phyloP scores from a whole-genome alignment of 2,113 vertebrate genomes.

The Myotis lucifugus region DNA sequence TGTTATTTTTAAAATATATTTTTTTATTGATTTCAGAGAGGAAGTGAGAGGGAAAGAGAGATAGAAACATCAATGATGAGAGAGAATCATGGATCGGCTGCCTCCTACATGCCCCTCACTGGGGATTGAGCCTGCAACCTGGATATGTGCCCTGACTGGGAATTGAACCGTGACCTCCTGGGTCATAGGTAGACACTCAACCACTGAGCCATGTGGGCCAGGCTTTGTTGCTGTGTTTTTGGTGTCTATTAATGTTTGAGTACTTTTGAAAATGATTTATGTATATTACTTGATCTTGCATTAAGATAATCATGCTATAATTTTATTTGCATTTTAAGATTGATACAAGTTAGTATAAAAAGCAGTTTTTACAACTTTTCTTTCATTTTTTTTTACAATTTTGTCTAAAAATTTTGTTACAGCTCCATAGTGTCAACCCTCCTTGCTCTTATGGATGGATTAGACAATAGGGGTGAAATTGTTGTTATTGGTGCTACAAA shows the following conservation, averaged over 20 bases:
- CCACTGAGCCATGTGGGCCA: too few species aligned
- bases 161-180: too few species aligned
- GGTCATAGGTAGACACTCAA: too few species aligned
- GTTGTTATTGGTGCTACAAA: constrained; percentile 99
- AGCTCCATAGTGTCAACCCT: constrained; percentile 99
- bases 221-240: neutral
- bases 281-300: neutral
- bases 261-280: constrained; percentile 3
- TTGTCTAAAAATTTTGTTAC: constrained; percentile 55
- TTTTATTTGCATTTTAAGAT: constrained; percentile 37
- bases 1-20: too few species aligned
- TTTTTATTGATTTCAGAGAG: too few species aligned
- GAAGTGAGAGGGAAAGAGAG: too few species aligned
- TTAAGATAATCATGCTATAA: neutral
- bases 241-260: neutral
- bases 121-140: too few species aligned
- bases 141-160: too few species aligned
- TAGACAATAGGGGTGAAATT: constrained; percentile 99
- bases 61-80: too few species aligned
- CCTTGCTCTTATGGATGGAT: constrained; percentile 98
- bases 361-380: neutral
- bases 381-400: constrained; percentile 31
- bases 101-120: too few species aligned
- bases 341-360: neutral
- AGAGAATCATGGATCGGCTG: too few species aligned